Percentiles rank a stretch among this genome's conserved stretches.
These are phyloP conservation scores for Hipposideros armiger DNA, from an alignment of 2,113 vertebrate genomes.

Conservation along the genomic window DNA sequence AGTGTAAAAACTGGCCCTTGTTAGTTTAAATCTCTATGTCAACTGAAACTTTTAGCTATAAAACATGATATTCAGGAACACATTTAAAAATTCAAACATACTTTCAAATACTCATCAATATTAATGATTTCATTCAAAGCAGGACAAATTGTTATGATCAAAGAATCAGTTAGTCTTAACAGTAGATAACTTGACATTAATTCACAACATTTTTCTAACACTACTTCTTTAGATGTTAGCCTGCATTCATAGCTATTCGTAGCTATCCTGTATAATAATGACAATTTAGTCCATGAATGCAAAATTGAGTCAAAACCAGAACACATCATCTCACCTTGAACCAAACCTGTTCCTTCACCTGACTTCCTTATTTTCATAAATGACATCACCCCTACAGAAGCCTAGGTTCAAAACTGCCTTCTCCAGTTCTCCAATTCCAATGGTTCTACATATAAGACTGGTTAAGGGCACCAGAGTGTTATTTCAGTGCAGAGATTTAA, in stretches of 20 bases:
- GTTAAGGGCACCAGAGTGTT: background rate
- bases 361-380: background rate
- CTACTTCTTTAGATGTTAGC: background rate
- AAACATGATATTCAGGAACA: conserved; percentile 39
- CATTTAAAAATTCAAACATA: conserved; percentile 47
- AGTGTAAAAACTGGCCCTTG: conserved; percentile 48
- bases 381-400: background rate
- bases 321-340: background rate
- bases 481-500: background rate
- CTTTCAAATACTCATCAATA: conserved; percentile 6
- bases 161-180: conserved; percentile 50
- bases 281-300: background rate
- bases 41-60: conserved; percentile 42
- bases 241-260: background rate
- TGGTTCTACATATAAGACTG: background rate
- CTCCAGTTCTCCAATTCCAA: background rate
- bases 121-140: conserved; percentile 55
- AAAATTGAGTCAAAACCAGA: background rate
- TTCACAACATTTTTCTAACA: conserved; percentile 56
- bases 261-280: conserved; percentile 14
- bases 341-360: background rate
- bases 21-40: conserved; percentile 48
- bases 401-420: background rate
- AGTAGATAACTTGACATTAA: conserved; percentile 33
- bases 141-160: conserved; percentile 50